Percentiles rank a stretch among this genome's conserved stretches.
Conservation (phyloP, 2,888 invertebrate genomes). For the Didymodactylos carnosus region DNA sequence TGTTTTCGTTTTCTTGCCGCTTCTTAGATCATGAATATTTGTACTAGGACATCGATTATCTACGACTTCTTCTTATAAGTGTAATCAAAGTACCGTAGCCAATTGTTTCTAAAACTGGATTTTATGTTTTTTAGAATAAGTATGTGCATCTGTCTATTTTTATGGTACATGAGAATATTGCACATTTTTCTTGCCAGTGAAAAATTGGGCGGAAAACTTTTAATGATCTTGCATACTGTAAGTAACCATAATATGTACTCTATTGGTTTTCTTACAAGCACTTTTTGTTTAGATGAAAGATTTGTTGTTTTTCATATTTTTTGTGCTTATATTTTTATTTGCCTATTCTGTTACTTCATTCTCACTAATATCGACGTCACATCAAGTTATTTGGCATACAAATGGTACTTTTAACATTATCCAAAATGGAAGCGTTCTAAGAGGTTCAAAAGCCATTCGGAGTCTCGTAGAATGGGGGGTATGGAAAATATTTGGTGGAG, state of each 20-base stretch:
- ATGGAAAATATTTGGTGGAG: background rate
- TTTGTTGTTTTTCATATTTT: slow-evolving; percentile 10
- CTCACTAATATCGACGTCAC: background rate
- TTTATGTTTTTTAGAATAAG: background rate
- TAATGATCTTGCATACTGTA: slow-evolving; percentile 13
- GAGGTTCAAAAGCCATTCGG: background rate
- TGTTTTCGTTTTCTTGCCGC: too few relatives aligned
- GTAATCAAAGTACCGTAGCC: too few relatives aligned
- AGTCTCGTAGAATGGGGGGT: background rate
- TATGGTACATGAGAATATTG: slow-evolving; percentile 11
- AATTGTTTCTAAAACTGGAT: too few relatives aligned
- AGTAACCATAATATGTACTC: too few relatives aligned
- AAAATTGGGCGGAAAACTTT: slow-evolving; percentile 7
- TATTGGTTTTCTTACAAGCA: background rate
- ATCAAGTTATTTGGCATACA: background rate
- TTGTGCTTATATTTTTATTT: slow-evolving; percentile 6
- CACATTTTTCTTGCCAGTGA: slow-evolving; percentile 8
- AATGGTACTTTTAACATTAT: background rate
- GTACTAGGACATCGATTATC: too few relatives aligned
- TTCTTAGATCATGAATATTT: too few relatives aligned
- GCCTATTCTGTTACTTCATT: slow-evolving; percentile 9
- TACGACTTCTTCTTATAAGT: too few relatives aligned
- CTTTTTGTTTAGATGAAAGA: slow-evolving; percentile 6
- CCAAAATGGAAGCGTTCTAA: background rate
- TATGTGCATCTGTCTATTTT: slow-evolving; percentile 5